phyloP scores from a whole-genome alignment of 2,113 vertebrate species.

The Cephalopholis sonnerati region DNA sequence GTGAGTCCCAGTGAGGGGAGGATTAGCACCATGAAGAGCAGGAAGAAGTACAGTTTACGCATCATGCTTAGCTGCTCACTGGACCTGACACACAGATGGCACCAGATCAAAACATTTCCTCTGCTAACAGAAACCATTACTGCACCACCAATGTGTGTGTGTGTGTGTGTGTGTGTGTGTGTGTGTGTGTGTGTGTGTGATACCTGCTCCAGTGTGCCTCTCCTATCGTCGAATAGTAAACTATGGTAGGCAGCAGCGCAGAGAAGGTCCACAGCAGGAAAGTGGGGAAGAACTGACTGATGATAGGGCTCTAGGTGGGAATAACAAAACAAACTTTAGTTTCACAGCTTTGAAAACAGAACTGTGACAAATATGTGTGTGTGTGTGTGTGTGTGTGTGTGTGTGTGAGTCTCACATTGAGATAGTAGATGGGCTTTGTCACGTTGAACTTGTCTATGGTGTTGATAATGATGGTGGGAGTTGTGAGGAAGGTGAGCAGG shows the following conservation, averaged over 20 bases:
- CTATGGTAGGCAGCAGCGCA: slow-evolving; percentile 91
- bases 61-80: slow-evolving; percentile 95
- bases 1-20: slow-evolving; percentile 96
- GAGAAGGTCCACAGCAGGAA: slow-evolving; percentile 96
- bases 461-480: slow-evolving; percentile 93
- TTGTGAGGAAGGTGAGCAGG: slow-evolving; percentile 95
- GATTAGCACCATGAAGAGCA: slow-evolving; percentile 98
- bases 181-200: slow-evolving; percentile 17
- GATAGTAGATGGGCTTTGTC: slow-evolving; percentile 91
- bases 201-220: slow-evolving; percentile 97
- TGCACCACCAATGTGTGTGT: neutral
- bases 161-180: slow-evolving; percentile 19
- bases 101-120: slow-evolving; percentile 19
- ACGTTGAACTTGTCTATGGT: slow-evolving; percentile 97
- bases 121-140: slow-evolving; percentile 3
- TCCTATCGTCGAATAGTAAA: slow-evolving; percentile 95
- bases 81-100: slow-evolving; percentile 79
- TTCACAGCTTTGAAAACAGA: neutral
- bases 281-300: slow-evolving; percentile 98
- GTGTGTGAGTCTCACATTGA: slow-evolving; percentile 89
- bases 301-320: slow-evolving; percentile 86
- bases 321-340: slow-evolving; percentile 3
- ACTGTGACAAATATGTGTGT: neutral
- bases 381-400: neutral
- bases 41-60: slow-evolving; percentile 96